phyloP scores from a whole-genome alignment of 2,113 vertebrate species.

The Regulus satrapa region DNA sequence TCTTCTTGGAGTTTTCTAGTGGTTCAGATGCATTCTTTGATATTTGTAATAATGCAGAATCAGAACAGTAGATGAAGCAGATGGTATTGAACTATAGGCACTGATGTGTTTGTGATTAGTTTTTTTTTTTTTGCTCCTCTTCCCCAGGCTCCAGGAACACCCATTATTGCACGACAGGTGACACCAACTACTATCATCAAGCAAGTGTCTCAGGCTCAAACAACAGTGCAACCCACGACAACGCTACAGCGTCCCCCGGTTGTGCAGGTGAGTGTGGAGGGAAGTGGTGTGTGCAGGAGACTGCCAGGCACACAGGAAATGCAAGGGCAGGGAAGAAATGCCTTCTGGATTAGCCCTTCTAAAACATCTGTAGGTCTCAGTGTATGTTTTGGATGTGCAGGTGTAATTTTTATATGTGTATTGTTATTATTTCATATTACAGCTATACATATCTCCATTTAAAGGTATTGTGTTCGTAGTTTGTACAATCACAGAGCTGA shows the following conservation, averaged over 20 bases:
- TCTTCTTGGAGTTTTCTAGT: not conserved
- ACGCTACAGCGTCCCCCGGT: slow-evolving; percentile 87
- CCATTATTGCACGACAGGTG: slow-evolving; percentile 84
- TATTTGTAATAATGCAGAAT: not conserved
- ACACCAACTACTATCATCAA: slow-evolving; percentile 90
- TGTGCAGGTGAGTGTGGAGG: slow-evolving; percentile 80
- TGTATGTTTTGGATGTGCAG: not conserved
- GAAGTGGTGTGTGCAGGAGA: rapidly evolving
- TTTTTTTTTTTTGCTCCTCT: not conserved
- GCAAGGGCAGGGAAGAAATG: not conserved
- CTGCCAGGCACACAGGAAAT: not conserved
- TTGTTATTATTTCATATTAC: not conserved
- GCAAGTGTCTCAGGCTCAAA: slow-evolving; percentile 85
- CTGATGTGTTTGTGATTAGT: not conserved
- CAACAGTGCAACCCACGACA: slow-evolving; percentile 81
- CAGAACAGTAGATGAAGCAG: not conserved
- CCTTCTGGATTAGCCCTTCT: not conserved
- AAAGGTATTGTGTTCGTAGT: not conserved
- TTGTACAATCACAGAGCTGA: not conserved
- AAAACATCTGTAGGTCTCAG: not conserved
- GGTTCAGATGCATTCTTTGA: not conserved
- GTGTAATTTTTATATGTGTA: not conserved
- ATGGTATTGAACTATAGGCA: not conserved
- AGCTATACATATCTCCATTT: not conserved
- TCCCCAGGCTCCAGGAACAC: slow-evolving; percentile 83